Base-by-base conservation (phyloP, 92 coral and sea anemone genomes). In the Anthopleura xanthogrammica region DNA sequence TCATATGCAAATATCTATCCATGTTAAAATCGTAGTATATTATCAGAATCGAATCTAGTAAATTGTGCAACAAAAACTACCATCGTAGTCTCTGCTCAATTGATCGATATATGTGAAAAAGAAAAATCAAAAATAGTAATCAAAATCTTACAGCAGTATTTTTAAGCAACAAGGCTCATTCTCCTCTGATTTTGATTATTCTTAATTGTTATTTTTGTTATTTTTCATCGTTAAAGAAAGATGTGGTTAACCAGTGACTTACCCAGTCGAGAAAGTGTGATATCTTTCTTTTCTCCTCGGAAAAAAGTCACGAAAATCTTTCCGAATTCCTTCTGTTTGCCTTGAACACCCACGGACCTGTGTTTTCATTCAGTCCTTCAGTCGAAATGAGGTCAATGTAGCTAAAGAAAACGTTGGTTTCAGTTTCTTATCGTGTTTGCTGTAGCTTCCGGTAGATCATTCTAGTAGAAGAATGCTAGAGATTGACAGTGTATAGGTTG, bases 161-260 rank as follows among this genome's bases (percentile, higher is more conserved):
- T 20, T 5, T 62, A 8, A 20, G 20, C 50, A 46, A 46, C 50
- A 9, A 2, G 9, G 70, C 4, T 7, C 29, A 20, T 20, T 62
- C 11, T 62, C 10, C 70, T n/a, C 29, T 22, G 36, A 23, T 62
- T 20, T 17, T 60, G 19, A 62, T 62, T 20, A 62, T 62, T 20
- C 11, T 22, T 62, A 68, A 24, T 68, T 12, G 42, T 29, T 68
- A 68, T 46, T 68, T 68, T 29, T 29, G 36, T 29, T 29, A 29
- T 29, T 29, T 68, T 7, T 11, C 74, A 68, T 68, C 74, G 14
- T 22, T 29, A 29, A 68, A 68, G 16, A 22, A 29, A 22, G 42
- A 68, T 68, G 74, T 12, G 74, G 74, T 68, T 68, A 68, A 68
- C 74, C 74, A 68, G 42, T 29, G 41, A 68, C 74, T 62, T 68